phyloP scores from a whole-genome alignment of 2,113 vertebrate genomes.

The Phainopepla nitens region DNA sequence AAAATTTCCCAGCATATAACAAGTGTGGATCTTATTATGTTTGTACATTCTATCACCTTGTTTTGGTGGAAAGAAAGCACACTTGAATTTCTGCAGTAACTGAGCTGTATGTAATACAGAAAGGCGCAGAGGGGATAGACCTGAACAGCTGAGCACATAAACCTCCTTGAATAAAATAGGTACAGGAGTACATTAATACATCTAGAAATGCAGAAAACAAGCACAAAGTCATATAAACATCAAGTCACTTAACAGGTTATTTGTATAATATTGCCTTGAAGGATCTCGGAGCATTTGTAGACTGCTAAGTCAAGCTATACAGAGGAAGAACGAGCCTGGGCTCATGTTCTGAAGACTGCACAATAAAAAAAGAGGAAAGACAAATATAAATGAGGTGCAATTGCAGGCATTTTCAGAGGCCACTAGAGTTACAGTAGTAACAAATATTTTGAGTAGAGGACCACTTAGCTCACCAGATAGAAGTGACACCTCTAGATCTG shows the following conservation, averaged over 20 bases:
- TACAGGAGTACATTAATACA: neutral
- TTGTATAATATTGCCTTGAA: slow-evolving; percentile 37
- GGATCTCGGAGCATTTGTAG: neutral
- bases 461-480: neutral
- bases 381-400: neutral
- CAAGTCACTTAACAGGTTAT: slow-evolving; percentile 8
- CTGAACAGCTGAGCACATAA: neutral
- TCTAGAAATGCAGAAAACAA: slow-evolving; percentile 26
- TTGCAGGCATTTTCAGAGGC: neutral
- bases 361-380: neutral
- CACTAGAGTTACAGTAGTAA: neutral
- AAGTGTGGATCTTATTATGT: neutral
- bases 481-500: neutral
- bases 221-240: slow-evolving; percentile 14
- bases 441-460: neutral
- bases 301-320: neutral
- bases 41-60: neutral
- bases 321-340: neutral
- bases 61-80: neutral
- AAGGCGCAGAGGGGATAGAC: neutral
- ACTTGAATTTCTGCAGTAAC: neutral
- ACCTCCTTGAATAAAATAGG: neutral
- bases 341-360: neutral
- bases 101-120: neutral
- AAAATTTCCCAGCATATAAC: neutral